Conservation (phyloP, 2,888 invertebrate species). For the Dromius quadrimaculatus region DNA sequence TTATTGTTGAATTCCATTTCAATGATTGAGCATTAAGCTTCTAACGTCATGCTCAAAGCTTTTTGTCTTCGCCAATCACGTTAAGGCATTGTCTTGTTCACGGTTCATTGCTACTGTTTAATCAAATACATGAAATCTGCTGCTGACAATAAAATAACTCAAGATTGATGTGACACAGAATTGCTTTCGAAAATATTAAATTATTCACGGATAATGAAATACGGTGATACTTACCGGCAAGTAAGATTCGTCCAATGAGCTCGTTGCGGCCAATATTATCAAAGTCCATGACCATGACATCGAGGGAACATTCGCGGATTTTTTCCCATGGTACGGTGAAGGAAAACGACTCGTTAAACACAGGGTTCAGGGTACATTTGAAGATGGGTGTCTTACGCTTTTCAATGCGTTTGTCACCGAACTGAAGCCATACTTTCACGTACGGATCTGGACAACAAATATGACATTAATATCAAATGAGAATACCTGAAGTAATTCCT, state of each 20-base stretch:
- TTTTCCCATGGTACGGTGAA: slow-evolving; percentile 98
- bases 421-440: slow-evolving; percentile 97
- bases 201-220: too few relatives aligned
- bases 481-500: slow-evolving; percentile 49
- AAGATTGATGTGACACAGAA: too few relatives aligned
- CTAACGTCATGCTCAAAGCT: too few relatives aligned
- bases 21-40: too few relatives aligned
- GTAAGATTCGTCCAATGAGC: slow-evolving; percentile 90
- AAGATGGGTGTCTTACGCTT: slow-evolving; percentile 96
- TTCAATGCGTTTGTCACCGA: slow-evolving; percentile 94
- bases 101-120: too few relatives aligned
- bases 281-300: slow-evolving; percentile 97
- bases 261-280: slow-evolving; percentile 96
- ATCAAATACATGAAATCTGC: too few relatives aligned
- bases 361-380: slow-evolving; percentile 93
- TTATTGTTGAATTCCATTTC: too few relatives aligned
- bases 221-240: slow-evolving; percentile 82
- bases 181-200: too few relatives aligned
- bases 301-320: slow-evolving; percentile 92
- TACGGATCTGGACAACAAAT: slow-evolving; percentile 86
- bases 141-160: too few relatives aligned
- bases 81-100: too few relatives aligned
- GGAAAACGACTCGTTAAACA: slow-evolving; percentile 95
- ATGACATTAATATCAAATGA: not conserved
- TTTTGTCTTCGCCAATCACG: too few relatives aligned